Evolutionary conservation across 2,888 invertebrate species (phyloP).

Genomic region (Eutolmus rufibarbis): DNA sequence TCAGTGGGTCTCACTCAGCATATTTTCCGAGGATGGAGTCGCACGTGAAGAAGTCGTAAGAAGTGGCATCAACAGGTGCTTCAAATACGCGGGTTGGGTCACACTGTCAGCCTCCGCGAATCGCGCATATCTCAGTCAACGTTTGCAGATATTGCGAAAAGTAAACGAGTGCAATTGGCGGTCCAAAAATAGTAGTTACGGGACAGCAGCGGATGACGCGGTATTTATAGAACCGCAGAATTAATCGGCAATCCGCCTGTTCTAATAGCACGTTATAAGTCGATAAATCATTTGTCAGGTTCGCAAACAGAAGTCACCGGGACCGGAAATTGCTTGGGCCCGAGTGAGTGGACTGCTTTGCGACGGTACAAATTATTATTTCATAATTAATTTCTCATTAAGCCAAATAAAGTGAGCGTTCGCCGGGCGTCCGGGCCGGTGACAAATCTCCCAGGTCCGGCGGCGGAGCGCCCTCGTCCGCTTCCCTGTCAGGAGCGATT

Average conservation of each 20-base stretch:
- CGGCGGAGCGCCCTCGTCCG: not conserved
- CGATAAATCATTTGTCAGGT: slow-evolving; percentile 26
- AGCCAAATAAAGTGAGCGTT: not conserved
- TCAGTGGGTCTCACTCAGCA: not conserved
- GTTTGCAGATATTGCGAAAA: not conserved
- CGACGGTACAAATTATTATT: slow-evolving; percentile 25
- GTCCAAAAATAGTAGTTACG: not conserved
- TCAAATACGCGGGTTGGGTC: not conserved
- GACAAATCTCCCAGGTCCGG: not conserved
- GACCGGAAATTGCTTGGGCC: slow-evolving; percentile 1
- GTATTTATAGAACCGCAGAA: not conserved
- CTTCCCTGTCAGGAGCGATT: not conserved
- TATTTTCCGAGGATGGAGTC: not conserved
- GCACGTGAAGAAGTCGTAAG: not conserved
- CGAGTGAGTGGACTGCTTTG: not conserved
- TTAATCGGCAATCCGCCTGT: not conserved
- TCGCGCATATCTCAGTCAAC: not conserved
- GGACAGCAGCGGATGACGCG: not conserved
- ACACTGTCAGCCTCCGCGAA: not conserved
- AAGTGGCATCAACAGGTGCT: not conserved
- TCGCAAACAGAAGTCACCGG: slow-evolving; percentile 26
- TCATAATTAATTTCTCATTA: slow-evolving; percentile 40
- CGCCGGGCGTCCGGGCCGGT: slow-evolving; percentile 15
- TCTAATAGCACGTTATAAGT: slow-evolving; percentile 34
- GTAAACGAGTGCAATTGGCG: not conserved